These are phyloP conservation scores for Eonycteris spelaea DNA, from an alignment of 2,113 vertebrate genomes.

Conservation along the genomic window DNA sequence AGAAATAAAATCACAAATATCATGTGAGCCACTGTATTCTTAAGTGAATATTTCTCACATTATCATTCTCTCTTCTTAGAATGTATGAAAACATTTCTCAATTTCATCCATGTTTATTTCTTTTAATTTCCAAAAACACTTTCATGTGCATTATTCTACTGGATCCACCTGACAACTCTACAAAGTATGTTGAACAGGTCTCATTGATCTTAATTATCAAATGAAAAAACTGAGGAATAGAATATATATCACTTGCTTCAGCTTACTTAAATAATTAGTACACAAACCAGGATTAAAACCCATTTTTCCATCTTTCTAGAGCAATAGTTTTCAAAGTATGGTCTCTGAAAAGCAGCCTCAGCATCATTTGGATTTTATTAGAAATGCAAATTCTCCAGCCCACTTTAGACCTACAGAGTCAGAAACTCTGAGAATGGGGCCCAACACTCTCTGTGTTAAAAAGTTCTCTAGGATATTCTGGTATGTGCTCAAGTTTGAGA, in stretches of 20 bases:
- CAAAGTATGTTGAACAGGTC: neutral
- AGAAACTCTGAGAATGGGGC: neutral
- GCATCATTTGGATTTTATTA: neutral
- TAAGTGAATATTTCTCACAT: slow-evolving; percentile 7
- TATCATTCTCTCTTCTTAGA: neutral
- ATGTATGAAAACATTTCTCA: slow-evolving; percentile 30
- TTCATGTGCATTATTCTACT: neutral
- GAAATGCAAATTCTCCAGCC: neutral
- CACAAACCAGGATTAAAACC: neutral
- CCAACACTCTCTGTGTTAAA: neutral
- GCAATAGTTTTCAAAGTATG: neutral
- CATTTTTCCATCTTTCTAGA: neutral
- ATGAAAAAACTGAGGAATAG: neutral
- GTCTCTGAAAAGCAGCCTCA: neutral
- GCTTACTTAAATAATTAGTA: neutral
- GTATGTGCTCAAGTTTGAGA: neutral
- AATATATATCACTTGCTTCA: slow-evolving; percentile 19
- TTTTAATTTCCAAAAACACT: slow-evolving; percentile 16
- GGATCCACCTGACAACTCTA: neutral
- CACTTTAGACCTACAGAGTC: neutral
- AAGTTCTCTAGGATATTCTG: neutral
- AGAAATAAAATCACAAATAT: slow-evolving; percentile 29
- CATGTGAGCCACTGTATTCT: neutral
- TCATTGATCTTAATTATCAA: neutral
- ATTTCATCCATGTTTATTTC: slow-evolving; percentile 1